Evolutionary conservation across 2,113 vertebrate genomes (phyloP).

Genomic region (Hemicordylus capensis): DNA sequence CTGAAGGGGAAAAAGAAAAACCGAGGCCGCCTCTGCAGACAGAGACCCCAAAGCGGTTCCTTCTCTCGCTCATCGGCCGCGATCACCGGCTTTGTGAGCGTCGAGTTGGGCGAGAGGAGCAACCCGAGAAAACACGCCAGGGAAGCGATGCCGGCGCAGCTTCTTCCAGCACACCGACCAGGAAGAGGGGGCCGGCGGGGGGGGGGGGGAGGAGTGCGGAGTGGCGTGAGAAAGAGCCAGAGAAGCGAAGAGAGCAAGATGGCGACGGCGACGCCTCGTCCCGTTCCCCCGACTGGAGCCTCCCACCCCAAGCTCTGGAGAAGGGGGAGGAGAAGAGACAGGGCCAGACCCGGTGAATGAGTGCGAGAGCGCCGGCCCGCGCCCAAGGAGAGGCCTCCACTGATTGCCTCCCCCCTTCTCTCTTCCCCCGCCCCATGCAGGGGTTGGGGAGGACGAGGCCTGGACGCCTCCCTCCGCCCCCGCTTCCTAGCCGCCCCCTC

Average conservation of each 20-base stretch:
- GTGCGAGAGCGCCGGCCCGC: not conserved
- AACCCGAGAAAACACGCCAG: rapidly evolving
- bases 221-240: not conserved
- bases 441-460: no score
- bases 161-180: not conserved
- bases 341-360: not conserved
- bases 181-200: not conserved
- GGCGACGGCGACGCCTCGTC: conserved; percentile 52
- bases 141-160: not conserved
- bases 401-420: not conserved
- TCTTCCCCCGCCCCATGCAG: no score
- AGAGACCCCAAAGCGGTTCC: not conserved
- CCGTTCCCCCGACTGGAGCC: conserved; percentile 12
- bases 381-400: conserved; percentile 29
- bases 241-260: conserved; percentile 58
- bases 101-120: not conserved
- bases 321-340: not conserved
- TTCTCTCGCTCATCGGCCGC: not conserved
- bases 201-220: not conserved
- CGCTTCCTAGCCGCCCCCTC: not conserved
- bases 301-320: not conserved
- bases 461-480: not conserved
- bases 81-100: not conserved
- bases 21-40: not conserved
- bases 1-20: not conserved